These are phyloP conservation scores for Aricia artaxerxes DNA, from an alignment of 2,888 invertebrate genomes.

Conservation along the genomic window DNA sequence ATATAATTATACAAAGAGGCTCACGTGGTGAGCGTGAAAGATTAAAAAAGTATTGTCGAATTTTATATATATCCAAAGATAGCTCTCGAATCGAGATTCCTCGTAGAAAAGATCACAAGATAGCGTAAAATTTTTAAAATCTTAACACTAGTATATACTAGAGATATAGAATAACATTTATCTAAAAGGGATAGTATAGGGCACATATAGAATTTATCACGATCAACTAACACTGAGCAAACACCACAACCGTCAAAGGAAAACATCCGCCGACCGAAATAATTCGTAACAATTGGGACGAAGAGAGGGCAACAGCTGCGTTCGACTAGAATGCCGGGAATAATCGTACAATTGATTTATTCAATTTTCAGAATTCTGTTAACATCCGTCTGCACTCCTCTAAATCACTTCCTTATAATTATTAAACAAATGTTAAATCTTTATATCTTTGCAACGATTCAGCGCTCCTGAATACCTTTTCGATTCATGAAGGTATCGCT, in stretches of 20 bases:
- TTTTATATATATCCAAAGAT: slow-evolving; percentile 53
- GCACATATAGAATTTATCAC: slow-evolving; percentile 37
- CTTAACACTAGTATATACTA: slow-evolving; percentile 41
- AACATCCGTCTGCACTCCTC: neutral
- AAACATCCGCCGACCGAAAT: slow-evolving; percentile 16
- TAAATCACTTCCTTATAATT: slow-evolving; percentile 18
- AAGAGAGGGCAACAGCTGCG: neutral
- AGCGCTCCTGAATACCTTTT: neutral
- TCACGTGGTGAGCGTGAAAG: slow-evolving; percentile 46
- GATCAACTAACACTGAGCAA: slow-evolving; percentile 59
- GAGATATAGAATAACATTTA: slow-evolving; percentile 33
- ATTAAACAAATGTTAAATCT: slow-evolving; percentile 18
- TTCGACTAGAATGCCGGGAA: neutral
- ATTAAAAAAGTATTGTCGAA: slow-evolving; percentile 65
- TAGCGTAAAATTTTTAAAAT: slow-evolving; percentile 47
- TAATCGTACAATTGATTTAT: slow-evolving; percentile 18
- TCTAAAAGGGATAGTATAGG: slow-evolving; percentile 33
- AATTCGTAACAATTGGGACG: neutral
- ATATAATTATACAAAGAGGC: slow-evolving; percentile 19
- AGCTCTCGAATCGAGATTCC: slow-evolving; percentile 55
- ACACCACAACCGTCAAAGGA: slow-evolving; percentile 61
- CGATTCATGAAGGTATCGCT: neutral
- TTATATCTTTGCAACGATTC: slow-evolving; percentile 16
- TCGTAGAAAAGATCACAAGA: slow-evolving; percentile 62
- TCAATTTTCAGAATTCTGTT: slow-evolving; percentile 8